Percentiles rank a stretch among this genome's conserved stretches.
These are phyloP conservation scores for Cyprinodon brontotheroides DNA, from an alignment of 2,113 vertebrate genomes.

Conservation along the genomic window DNA sequence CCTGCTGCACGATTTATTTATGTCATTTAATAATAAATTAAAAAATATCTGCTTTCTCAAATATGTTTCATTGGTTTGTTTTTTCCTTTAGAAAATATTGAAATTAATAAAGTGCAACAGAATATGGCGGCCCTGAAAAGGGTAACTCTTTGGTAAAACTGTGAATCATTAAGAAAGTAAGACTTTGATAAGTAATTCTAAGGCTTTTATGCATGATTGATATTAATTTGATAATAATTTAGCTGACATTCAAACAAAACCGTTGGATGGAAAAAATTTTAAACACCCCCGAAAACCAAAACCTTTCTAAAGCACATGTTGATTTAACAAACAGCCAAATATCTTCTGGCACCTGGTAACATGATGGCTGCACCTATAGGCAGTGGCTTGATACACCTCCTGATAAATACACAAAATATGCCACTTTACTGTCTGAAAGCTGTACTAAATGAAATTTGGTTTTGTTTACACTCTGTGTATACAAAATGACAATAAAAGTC, in stretches of 20 bases:
- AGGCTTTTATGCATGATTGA: neutral
- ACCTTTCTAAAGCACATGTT: neutral
- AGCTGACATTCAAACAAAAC: neutral
- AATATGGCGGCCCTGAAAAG: neutral
- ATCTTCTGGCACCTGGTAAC: too few relatives aligned
- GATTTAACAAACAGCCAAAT: too few relatives aligned
- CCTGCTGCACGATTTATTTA: conserved; percentile 80
- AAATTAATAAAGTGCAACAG: neutral
- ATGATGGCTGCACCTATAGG: too few relatives aligned
- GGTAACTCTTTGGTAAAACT: neutral
- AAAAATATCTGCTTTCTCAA: conserved; percentile 68
- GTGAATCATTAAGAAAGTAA: neutral
- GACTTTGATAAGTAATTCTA: neutral
- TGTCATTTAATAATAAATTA: conserved; percentile 85
- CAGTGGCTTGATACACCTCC: too few relatives aligned
- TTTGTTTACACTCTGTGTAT: too few relatives aligned
- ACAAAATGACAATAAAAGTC: too few relatives aligned
- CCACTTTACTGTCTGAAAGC: too few relatives aligned
- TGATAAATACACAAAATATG: too few relatives aligned
- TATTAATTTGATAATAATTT: neutral
- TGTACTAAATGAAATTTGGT: too few relatives aligned
- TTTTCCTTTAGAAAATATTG: neutral
- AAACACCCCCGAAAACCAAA: neutral
- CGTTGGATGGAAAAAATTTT: neutral
- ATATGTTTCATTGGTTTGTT: neutral